phyloP scores from a whole-genome alignment of 1,140 invertebrate species.

The Apis florea region DNA sequence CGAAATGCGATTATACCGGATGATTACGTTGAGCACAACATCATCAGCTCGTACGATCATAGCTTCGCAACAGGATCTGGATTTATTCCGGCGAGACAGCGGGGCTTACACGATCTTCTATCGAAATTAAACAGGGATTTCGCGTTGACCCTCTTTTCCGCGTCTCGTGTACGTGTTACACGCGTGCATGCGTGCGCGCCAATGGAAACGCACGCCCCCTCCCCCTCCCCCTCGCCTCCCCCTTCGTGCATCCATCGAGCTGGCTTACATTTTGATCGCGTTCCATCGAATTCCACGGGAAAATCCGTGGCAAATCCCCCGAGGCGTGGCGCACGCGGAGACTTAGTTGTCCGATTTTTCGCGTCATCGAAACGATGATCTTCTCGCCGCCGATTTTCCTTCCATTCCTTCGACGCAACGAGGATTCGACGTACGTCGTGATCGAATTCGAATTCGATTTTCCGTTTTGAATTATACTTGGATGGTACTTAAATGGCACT shows the following conservation, averaged over 20 bases:
- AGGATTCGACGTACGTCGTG: too few species aligned
- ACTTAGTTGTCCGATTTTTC: conserved; percentile 11
- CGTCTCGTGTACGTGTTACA: conserved; percentile 18
- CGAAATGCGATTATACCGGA: conserved; percentile 50
- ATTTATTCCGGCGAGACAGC: conserved; percentile 59
- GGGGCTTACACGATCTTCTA: conserved; percentile 54
- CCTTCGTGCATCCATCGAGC: conserved; percentile 1
- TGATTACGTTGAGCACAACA: conserved; percentile 44
- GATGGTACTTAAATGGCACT: too few species aligned
- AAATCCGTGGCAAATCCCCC: conserved; percentile 57
- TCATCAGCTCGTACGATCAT: conserved; percentile 43
- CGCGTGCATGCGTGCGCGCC: conserved; percentile 24
- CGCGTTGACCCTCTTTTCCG: conserved; percentile 51
- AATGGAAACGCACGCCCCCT: not conserved
- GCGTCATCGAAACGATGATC: not conserved
- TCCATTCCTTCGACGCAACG: not conserved
- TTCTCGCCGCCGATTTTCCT: not conserved
- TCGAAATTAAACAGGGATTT: conserved; percentile 63
- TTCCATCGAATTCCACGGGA: conserved; percentile 32
- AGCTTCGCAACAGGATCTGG: conserved; percentile 58
- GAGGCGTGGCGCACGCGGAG: not conserved
- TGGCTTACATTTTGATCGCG: conserved; percentile 59
- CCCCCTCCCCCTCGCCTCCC: not conserved
- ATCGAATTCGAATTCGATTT: too few species aligned
- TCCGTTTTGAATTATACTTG: too few species aligned